These are phyloP conservation scores for Proterorhinus semilunaris DNA, from an alignment of 2,113 vertebrate genomes.

Conservation along the genomic window DNA sequence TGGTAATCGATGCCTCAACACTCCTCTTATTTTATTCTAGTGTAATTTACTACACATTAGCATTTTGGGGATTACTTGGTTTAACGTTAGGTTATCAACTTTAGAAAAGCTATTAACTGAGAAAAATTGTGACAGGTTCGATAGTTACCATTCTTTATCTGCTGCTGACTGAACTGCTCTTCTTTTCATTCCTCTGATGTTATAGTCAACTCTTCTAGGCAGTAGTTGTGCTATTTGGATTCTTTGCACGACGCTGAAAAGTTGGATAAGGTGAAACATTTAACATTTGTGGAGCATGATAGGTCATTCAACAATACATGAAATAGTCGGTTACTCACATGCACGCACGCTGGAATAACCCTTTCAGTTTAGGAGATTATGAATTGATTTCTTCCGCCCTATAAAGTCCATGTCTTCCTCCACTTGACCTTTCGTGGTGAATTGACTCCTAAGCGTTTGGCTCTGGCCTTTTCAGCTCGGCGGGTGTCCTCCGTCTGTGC, in stretches of 20 bases:
- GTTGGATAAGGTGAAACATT: constrained; percentile 50
- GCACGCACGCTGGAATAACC: constrained; percentile 46
- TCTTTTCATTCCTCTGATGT: constrained; percentile 35
- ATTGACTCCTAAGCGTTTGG: constrained; percentile 74
- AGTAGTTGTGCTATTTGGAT: constrained; percentile 51
- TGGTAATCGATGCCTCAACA: too few species aligned
- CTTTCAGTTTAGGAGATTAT: constrained; percentile 72
- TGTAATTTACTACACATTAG: too few species aligned
- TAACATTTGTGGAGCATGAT: constrained; percentile 57
- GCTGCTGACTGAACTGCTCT: constrained; percentile 19
- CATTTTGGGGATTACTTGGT: too few species aligned
- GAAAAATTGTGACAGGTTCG: too few species aligned
- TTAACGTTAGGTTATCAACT: too few species aligned
- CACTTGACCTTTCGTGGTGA: constrained; percentile 76
- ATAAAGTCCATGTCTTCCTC: constrained; percentile 66
- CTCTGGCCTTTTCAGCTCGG: constrained; percentile 75
- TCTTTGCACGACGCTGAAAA: constrained; percentile 33
- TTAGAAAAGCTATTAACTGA: too few species aligned
- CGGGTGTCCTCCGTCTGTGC: constrained; percentile 61
- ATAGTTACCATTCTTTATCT: constrained; percentile 18
- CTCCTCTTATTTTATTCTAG: too few species aligned
- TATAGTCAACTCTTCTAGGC: constrained; percentile 25
- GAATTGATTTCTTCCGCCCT: constrained; percentile 77
- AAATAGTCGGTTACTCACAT: constrained; percentile 37
- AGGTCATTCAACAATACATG: constrained; percentile 67